A percentile compares a stretch with the other conserved stretches of the same genome.
Conservation (phyloP, 1,140 invertebrate species). For the Lepidurus apus region DNA sequence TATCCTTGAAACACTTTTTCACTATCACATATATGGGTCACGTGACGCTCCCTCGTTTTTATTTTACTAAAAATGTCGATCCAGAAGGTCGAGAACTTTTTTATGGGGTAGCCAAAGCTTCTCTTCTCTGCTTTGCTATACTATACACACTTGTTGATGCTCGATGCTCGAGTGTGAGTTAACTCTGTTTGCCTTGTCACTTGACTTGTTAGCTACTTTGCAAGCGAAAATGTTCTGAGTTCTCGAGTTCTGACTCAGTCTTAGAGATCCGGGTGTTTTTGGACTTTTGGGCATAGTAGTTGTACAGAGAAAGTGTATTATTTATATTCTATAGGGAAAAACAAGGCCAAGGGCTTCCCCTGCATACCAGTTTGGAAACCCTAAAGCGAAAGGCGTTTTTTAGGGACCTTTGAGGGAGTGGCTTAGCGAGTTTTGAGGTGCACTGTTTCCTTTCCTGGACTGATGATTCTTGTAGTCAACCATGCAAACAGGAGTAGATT, state of each 20-base stretch:
- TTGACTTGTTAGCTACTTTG: neutral
- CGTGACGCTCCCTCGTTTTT: neutral
- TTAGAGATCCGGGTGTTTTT: neutral
- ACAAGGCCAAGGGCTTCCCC: neutral
- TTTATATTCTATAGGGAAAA: neutral
- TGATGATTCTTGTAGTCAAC: neutral
- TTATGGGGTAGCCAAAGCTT: neutral
- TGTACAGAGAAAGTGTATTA: conserved; percentile 11
- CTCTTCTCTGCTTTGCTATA: neutral
- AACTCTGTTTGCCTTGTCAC: neutral
- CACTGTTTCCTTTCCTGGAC: neutral
- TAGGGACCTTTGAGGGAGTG: neutral
- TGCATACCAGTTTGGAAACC: neutral
- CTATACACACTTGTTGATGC: neutral
- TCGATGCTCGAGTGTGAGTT: neutral
- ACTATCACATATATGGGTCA: neutral
- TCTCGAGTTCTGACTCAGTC: neutral
- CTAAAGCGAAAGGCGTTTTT: neutral
- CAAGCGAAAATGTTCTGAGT: neutral
- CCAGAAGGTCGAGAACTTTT: neutral
- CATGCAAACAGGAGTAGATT: neutral
- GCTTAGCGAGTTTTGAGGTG: neutral
- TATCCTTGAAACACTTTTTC: conserved; percentile 14
- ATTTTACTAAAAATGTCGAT: neutral
- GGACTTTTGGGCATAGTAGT: neutral